Percentiles rank a stretch among this genome's conserved stretches.
Conservation (phyloP, 2,113 vertebrate genomes). For the Ammospiza caudacuta region DNA sequence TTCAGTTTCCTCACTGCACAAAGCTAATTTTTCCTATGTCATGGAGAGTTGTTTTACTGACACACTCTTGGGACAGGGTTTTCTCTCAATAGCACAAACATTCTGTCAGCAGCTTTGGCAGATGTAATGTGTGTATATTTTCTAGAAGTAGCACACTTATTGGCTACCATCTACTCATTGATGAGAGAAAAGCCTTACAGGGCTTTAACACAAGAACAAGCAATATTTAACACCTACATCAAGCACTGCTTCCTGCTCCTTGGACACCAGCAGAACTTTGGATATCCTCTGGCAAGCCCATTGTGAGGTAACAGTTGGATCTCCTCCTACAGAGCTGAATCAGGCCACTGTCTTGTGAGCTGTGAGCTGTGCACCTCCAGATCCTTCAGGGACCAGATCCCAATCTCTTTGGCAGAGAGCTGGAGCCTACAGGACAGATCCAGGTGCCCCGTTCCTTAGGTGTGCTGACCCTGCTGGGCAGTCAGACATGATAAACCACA, state of each 20-base stretch:
- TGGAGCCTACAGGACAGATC: neutral
- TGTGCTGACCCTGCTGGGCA: neutral
- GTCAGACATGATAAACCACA: accelerated
- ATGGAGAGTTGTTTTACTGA: neutral
- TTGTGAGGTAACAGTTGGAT: neutral
- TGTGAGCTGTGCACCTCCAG: neutral
- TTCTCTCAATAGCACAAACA: neutral
- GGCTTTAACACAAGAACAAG: neutral
- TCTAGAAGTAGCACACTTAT: neutral
- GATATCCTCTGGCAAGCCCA: neutral
- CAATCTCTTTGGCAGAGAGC: neutral
- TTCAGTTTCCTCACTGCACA: neutral
- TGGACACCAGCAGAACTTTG: neutral
- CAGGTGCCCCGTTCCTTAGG: accelerated
- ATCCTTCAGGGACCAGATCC: neutral
- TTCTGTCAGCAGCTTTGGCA: neutral
- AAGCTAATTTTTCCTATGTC: neutral
- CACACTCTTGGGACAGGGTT: neutral
- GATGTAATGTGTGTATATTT: neutral
- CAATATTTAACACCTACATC: neutral
- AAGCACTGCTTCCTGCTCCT: neutral
- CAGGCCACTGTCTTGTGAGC: neutral
- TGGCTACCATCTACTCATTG: neutral
- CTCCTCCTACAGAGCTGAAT: neutral
- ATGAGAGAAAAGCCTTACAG: neutral